Evolutionary conservation across 1,140 invertebrate species (phyloP), one percentile per base, ranked within the genome.

Genomic region (Papilio machaon): DNA sequence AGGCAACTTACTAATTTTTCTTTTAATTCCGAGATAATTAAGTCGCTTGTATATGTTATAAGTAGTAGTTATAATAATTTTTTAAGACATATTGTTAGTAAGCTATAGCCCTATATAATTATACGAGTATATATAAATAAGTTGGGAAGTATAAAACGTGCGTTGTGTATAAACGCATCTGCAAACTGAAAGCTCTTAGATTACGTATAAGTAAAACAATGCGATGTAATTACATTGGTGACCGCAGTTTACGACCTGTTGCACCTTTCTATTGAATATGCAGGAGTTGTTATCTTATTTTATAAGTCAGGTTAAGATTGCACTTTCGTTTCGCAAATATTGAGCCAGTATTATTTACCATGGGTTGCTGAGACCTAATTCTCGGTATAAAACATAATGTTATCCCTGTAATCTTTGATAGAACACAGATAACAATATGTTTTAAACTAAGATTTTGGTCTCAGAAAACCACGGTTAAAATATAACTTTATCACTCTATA

Each of bases 161-260:
- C 43, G n/a, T 19, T 47, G 46, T 2, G 23, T 30, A 30, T 30
- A 2, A 30, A 30, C 49, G 15, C 67, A 58, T 79, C 64, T 46
- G 52, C 58, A 73, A 84, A 87, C 87, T 86, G 49, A 87, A 91
- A 81, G 84, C 86, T 91, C 90, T 91, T 89, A 76, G 76, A 85
- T 92, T 92, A 87, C 89, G 82, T 83, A 86, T 88, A 86, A 89
- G 88, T 85, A 91, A 88, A 89, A 90, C 91, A 92, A 90, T 84
- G 85, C 84, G 86, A 88, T 91, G 89, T 91, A 91, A 93, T 90
- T 91, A 89, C 88, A 93, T 88, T 85, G 84, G 82, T 76, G 82
- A 93, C 90, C 91, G 84, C 90, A 91, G 86, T 93, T 91, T 89
- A 89, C 89, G 86, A 91, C 87, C 89, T 92, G 90, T 87, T 90